Evolutionary conservation across 2,113 vertebrate species (phyloP), one percentile per base, ranked within the genome.

Genomic region (Choloepus hoffmanni): DNA sequence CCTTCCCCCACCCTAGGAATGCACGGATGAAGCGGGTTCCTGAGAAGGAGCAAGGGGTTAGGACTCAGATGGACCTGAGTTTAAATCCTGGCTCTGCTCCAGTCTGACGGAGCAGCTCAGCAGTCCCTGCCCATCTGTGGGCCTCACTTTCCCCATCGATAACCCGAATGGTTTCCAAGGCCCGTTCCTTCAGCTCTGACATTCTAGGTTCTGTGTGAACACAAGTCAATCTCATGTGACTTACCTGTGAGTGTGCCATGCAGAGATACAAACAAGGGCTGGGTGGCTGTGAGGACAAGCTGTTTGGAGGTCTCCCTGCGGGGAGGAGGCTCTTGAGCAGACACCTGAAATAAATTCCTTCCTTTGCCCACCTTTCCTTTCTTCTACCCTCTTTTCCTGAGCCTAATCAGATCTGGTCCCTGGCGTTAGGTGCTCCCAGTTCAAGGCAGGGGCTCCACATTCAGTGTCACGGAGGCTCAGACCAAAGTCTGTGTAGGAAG

Each of bases 41-140:
- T 45, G 70, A 13, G 65, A 67, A 53, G 53, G 45, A 36, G 40
- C 7, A 0, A 2, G 1, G 79, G 0, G 33, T 55, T 30, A 53
- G 26, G 55, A n/a, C 21, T 23, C 67, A 36, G 45, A n/a, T 4
- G 4, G 43, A 70, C 1, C 0, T 3, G 68, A 58, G 60, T 45
- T 96, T 65, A 45, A 67, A 36, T 45, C 62, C 76, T 85, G 65
- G 30, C n/a, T 94, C 68, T 65, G 72, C 14, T 70, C 55, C 14
- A 7, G 0, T 12, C 23, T 23, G 11, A 48, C 33, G n/a, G 43
- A 78, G 78, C 24, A 85, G 2, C 30, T 62, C 45, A 24, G 48
- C 8, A 2, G n/a, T 15, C 12, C 24, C 33, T 36, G 50, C 60
- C 81, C 19, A 3, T 40, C 30, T 62, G 24, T 28, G 70, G 15